Evolutionary conservation across 23 tunicate genomes (phyloP).

Genomic region (Phallusia fumigata): DNA sequence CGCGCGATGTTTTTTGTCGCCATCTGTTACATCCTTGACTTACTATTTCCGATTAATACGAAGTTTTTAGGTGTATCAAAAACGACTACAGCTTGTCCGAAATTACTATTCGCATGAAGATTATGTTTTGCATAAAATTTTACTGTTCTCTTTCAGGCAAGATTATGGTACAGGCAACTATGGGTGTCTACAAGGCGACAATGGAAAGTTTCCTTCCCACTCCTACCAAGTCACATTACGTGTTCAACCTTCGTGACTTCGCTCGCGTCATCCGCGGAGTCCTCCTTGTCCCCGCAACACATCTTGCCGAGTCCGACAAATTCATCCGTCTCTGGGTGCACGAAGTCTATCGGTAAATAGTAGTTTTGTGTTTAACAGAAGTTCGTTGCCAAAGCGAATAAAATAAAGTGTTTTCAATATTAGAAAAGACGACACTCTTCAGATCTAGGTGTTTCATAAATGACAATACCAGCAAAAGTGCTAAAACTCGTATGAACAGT

Average conservation of each 20-base stretch:
- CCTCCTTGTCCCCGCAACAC: slow-evolving; percentile 69
- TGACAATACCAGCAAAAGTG: too few relatives aligned
- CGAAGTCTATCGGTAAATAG: slow-evolving; percentile 71
- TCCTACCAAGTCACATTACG: slow-evolving; percentile 96
- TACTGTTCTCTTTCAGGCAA: slow-evolving; percentile 36
- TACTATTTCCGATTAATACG: too few relatives aligned
- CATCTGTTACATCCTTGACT: too few relatives aligned
- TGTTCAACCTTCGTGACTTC: slow-evolving; percentile 93
- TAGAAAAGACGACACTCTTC: too few relatives aligned
- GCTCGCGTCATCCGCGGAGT: slow-evolving; percentile 90
- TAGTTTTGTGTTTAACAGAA: neutral
- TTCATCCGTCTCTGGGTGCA: slow-evolving; percentile 96
- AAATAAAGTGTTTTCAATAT: neutral
- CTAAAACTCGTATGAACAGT: too few relatives aligned
- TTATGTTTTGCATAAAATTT: too few relatives aligned
- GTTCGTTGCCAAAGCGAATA: neutral
- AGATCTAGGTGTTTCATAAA: too few relatives aligned
- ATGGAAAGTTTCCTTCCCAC: slow-evolving; percentile 88
- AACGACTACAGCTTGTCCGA: too few relatives aligned
- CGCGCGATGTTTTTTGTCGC: too few relatives aligned
- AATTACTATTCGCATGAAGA: too few relatives aligned
- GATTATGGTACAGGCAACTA: slow-evolving; percentile 92
- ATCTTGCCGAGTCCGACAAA: slow-evolving; percentile 68
- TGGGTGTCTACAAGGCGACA: slow-evolving; percentile 83
- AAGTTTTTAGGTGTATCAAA: too few relatives aligned